These are phyloP conservation scores for Anguilla japonica DNA, from an alignment of 2,113 vertebrate species.

Conservation along the genomic window DNA sequence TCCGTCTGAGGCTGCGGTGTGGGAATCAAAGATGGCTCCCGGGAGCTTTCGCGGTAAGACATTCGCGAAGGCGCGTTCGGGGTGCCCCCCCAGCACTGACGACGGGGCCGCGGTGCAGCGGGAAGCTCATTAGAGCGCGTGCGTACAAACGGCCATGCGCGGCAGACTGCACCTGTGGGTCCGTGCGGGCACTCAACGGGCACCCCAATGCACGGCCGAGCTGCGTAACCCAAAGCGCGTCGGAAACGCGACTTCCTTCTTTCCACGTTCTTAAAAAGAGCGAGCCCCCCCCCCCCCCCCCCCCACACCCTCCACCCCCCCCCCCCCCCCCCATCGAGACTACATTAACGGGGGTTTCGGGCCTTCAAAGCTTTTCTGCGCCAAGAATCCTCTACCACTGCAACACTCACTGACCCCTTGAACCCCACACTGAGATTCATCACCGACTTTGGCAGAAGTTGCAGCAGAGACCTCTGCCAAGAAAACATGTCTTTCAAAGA, in stretches of 20 bases:
- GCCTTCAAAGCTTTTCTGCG: not conserved
- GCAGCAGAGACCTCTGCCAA: not conserved
- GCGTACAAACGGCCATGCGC: not conserved
- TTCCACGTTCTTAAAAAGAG: not conserved
- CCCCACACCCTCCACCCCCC: too few species aligned
- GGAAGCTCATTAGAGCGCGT: not conserved
- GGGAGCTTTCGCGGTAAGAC: not conserved
- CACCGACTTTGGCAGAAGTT: not conserved
- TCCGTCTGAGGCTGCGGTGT: too few species aligned
- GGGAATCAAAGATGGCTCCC: not conserved
- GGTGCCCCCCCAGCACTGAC: not conserved
- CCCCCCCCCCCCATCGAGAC: not conserved
- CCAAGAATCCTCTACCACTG: not conserved
- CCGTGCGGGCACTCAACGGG: not conserved
- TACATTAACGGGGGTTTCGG: conserved; percentile 15
- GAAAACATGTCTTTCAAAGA: not conserved
- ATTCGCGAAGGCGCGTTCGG: not conserved
- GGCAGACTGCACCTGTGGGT: not conserved
- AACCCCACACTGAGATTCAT: not conserved
- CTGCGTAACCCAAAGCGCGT: not conserved
- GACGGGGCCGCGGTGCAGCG: not conserved
- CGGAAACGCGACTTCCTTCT: not conserved
- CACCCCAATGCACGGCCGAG: not conserved
- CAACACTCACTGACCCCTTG: not conserved
- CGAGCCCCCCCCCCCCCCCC: not conserved